Percentiles rank a stretch among this genome's conserved stretches.
These are phyloP conservation scores for Frankliniella fusca DNA, from an alignment of 2,888 invertebrate genomes.

Conservation along the genomic window DNA sequence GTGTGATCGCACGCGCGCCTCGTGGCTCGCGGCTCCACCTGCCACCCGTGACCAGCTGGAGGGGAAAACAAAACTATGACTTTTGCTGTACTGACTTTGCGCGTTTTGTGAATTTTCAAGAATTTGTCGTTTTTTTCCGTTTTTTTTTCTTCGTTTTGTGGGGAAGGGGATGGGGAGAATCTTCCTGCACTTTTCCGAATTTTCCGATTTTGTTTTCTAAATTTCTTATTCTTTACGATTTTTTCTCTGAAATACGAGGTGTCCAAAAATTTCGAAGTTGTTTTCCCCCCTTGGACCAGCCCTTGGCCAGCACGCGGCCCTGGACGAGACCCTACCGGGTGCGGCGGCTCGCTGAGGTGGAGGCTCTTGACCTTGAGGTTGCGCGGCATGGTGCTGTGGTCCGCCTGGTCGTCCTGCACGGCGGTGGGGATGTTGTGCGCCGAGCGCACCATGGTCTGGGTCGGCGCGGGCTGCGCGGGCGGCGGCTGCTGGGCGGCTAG, in stretches of 20 bases:
- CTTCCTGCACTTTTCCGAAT: no score
- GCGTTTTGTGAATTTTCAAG: no score
- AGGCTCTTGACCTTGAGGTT: constrained; percentile 2
- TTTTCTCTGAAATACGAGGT: no score
- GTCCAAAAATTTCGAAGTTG: no score
- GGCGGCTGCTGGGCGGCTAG: constrained; percentile 14
- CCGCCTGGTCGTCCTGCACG: neutral
- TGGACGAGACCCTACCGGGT: neutral
- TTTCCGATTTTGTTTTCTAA: no score
- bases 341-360: constrained; percentile 3
- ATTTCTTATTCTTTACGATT: no score
- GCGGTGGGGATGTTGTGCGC: constrained; percentile 9
- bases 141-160: no score
- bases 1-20: neutral
- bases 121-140: no score
- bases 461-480: neutral
- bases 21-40: neutral
- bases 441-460: neutral
- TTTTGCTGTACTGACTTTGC: no score
- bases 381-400: neutral
- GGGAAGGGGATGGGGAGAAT: no score
- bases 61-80: no score
- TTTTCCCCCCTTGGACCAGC: no score
- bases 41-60: neutral
- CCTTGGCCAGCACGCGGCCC: neutral